Conservation (phyloP, 2,888 invertebrate species). For the Octonoba sinensis region DNA sequence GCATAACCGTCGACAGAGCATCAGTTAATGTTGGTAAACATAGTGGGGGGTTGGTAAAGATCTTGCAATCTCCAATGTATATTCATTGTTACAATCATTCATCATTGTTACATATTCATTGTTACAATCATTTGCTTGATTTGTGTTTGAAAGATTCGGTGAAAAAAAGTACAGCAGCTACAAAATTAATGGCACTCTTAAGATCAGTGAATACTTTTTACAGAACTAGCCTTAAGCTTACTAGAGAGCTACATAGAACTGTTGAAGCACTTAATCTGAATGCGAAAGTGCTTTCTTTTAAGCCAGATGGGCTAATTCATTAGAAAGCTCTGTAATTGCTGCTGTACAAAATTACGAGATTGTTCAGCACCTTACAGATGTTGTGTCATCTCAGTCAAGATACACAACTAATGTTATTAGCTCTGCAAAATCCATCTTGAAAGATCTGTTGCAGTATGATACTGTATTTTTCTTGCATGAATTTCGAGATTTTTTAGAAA, state of each 20-base stretch:
- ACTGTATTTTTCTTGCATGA: not conserved
- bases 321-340: not conserved
- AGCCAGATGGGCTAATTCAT: constrained; percentile 15
- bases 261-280: not conserved
- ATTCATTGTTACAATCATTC: constrained; percentile 9
- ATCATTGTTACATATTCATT: constrained; percentile 18
- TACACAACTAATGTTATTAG: not conserved
- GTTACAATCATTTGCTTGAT: constrained; percentile 7
- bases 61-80: not conserved
- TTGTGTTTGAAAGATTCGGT: constrained; percentile 7
- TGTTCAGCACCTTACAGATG: not conserved
- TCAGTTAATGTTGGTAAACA: constrained; percentile 3
- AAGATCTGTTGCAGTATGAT: constrained; percentile 1
- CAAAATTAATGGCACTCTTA: not conserved
- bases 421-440: not conserved
- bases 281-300: not conserved
- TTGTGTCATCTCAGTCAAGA: not conserved
- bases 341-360: not conserved
- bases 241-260: not conserved
- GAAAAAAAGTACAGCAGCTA: not conserved
- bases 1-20: constrained; percentile 7
- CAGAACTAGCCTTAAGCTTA: constrained; percentile 5
- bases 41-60: constrained; percentile 2
- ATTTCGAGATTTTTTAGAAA: constrained; percentile 9
- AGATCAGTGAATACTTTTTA: not conserved